Percentiles rank a stretch among this genome's conserved stretches.
Evolutionary conservation across 2,888 invertebrate species (phyloP).

Genomic region (Hemicrepidius hirtus): DNA sequence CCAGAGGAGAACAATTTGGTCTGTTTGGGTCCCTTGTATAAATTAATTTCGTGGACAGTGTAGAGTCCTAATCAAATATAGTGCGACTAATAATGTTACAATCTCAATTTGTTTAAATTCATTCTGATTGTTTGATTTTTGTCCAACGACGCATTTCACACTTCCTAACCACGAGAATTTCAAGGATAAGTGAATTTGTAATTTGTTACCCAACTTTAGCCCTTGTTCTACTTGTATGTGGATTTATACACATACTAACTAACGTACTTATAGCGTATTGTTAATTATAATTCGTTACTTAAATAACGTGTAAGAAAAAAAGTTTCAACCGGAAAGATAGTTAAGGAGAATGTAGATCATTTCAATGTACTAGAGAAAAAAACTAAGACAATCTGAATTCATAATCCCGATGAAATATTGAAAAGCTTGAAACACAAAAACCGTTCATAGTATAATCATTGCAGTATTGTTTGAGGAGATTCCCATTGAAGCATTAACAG

Average conservation of each 20-base stretch:
- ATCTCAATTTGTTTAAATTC: neutral
- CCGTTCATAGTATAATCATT: neutral
- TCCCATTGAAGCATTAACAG: slow-evolving; percentile 6
- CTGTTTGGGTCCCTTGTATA: slow-evolving; percentile 55
- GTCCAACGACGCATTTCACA: neutral
- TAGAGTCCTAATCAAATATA: slow-evolving; percentile 57
- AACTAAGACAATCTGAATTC: neutral
- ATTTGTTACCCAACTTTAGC: neutral
- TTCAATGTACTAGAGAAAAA: neutral
- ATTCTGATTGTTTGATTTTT: neutral
- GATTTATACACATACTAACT: too few species aligned
- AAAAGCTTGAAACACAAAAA: neutral
- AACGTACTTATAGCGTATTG: too few species aligned
- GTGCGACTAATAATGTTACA: slow-evolving; percentile 26
- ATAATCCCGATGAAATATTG: neutral
- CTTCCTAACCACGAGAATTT: neutral
- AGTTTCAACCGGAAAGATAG: too few species aligned
- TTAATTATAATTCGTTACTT: too few species aligned
- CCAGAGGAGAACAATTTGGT: slow-evolving; percentile 56
- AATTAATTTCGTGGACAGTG: slow-evolving; percentile 58
- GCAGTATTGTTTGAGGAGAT: slow-evolving; percentile 1
- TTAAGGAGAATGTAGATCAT: too few species aligned
- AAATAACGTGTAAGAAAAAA: too few species aligned
- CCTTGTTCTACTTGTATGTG: neutral
- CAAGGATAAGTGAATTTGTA: neutral